These are phyloP conservation scores for Sebastes trivittatus DNA, from an alignment of 2,797 vertebrate species.

Conservation along the genomic window DNA sequence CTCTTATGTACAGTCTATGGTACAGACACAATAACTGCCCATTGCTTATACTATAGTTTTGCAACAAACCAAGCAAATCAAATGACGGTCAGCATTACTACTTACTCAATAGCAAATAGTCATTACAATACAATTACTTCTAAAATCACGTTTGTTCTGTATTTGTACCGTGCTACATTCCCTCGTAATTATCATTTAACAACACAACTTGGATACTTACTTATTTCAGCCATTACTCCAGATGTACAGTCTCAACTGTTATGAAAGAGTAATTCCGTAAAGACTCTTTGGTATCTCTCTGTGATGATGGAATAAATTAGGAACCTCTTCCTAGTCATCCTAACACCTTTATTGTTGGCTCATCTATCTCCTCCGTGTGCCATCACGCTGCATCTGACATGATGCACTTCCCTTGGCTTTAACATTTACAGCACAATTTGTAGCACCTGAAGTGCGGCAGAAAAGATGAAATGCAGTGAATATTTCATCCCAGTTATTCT, in stretches of 20 bases:
- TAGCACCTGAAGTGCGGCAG: conserved; percentile 36
- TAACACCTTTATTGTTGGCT: not conserved
- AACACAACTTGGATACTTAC: not conserved
- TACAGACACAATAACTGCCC: too few relatives aligned
- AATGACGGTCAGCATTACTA: not conserved
- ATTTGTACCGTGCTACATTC: not conserved
- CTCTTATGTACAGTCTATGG: too few relatives aligned
- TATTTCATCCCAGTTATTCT: conserved; percentile 50
- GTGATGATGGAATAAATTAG: not conserved
- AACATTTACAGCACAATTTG: conserved; percentile 50
- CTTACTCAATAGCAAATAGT: not conserved
- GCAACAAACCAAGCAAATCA: not conserved
- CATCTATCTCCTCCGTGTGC: conserved; percentile 1
- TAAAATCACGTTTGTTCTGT: not conserved
- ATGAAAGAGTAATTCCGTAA: not conserved
- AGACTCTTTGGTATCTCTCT: not conserved
- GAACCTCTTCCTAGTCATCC: not conserved
- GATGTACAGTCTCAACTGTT: not conserved
- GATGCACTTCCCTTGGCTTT: conserved; percentile 31
- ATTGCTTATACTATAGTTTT: not conserved
- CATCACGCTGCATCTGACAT: not conserved
- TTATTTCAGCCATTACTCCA: not conserved
- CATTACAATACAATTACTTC: not conserved
- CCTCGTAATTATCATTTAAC: not conserved
- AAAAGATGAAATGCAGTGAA: conserved; percentile 56